Conservation (phyloP, 2,888 invertebrate genomes). For the Melieria picta region DNA sequence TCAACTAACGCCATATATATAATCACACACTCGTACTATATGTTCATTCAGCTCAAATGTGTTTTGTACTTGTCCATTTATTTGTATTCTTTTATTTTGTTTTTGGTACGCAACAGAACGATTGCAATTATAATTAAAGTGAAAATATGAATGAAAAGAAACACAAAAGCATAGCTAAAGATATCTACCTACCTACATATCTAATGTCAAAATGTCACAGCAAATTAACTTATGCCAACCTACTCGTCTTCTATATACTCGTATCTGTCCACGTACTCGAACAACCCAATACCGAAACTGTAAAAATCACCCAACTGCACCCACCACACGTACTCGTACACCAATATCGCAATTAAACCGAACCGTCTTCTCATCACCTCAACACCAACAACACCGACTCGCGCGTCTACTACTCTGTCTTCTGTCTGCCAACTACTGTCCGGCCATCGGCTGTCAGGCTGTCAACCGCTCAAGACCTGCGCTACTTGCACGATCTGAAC, state of each 20-base stretch:
- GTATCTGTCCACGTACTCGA: constrained; percentile 8
- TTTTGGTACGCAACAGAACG: constrained; percentile 49
- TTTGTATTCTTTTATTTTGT: constrained; percentile 16
- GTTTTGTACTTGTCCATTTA: constrained; percentile 9
- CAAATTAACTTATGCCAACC: constrained; percentile 23
- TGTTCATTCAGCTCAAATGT: too few relatives aligned
- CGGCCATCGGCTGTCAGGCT: constrained; percentile 41
- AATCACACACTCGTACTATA: too few relatives aligned
- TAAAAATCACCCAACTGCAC: not conserved
- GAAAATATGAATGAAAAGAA: constrained; percentile 54
- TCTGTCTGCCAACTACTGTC: not conserved
- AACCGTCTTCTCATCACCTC: not conserved
- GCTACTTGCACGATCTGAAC: constrained; percentile 68
- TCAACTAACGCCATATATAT: too few relatives aligned
- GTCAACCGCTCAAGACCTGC: constrained; percentile 59
- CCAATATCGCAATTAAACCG: not conserved
- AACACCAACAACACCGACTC: not conserved
- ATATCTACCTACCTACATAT: constrained; percentile 14
- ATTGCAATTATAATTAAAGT: constrained; percentile 61
- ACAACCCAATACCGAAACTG: constrained; percentile 3
- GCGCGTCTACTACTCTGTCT: not conserved
- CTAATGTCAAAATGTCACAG: constrained; percentile 33
- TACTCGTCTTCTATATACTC: constrained; percentile 30
- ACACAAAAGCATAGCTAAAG: constrained; percentile 21
- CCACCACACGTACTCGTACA: not conserved